Evolutionary conservation across 2,113 vertebrate genomes (phyloP), one percentile per base, ranked within the genome.

Genomic region (Scopus umbretta): DNA sequence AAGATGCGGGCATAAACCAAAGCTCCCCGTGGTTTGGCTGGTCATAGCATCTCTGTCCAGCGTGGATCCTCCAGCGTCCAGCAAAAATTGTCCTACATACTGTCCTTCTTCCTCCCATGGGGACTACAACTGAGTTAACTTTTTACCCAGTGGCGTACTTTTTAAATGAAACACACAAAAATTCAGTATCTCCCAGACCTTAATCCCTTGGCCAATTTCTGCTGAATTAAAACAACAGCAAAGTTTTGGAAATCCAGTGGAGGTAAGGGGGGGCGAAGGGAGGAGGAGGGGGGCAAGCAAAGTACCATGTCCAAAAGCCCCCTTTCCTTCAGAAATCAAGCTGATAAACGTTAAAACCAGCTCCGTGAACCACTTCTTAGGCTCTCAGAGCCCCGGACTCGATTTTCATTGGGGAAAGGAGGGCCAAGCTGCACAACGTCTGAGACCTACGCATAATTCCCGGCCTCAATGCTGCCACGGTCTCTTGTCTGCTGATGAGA

Each of bases 101-200:
- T 6, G 13, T n/a, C 23, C 7, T 50, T 10, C 40, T 34, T 34
- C 71, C 19, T 63, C 70, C 80, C 16, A 5, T 3, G 6, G 17
- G 30, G 5, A 7, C 36, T 27, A 18, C 15, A 32, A 10, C 19
- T 7, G 8, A 11, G 22, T 34, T 25, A 26, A 27, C 11, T 15
- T 67, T 29, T 62, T 36, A 79, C 42, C 42, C 59, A n/a, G 8
- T 4, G 20, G 3, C 32, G n/a, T 2, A 17, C 4, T 7, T 73
- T 66, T 52, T 30, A 4, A 72, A 27, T 13, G 4, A 66, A 78
- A 71, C 40, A 42, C 52, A 25, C 10, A 32, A 16, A 50, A 79
- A 65, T 21, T 65, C 4, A 4, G 0, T 15, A 4, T 17, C 34
- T 52, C 36, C 10, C 1, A 2, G 16, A 27, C 6, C 7, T 73